Base-by-base conservation (phyloP, 2,113 vertebrate species). In the Aphyosemion australe region DNA sequence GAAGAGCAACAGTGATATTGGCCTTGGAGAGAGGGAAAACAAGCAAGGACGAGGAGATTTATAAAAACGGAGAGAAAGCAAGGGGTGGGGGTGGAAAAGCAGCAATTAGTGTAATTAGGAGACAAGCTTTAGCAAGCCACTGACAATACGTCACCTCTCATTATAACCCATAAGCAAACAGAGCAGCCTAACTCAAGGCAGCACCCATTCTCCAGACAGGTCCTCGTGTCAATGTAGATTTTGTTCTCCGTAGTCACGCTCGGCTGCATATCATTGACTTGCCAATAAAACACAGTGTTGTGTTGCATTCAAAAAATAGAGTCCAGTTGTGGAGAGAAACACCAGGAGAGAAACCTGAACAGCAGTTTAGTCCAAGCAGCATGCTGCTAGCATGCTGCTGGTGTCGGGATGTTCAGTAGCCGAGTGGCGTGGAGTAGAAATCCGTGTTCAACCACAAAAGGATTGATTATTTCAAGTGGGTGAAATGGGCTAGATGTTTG, bases 121-220 rank as follows among this genome's bases (percentile, higher is more conserved):
- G 81, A 85, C 69, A 73, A 64, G 82, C 82, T 89, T 92, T 91
- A 88, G 88, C 82, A 66, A 86, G 85, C 76, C 90, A 87, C 85
- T 91, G 90, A 91, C 91, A 91, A 92, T 91, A 91, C 77, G 90
- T 93, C 92, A 91, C 87, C 84, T 91, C 89, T 92, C 88, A 89
- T 94, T 93, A 92, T 77, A 69, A 82, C 49, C 83, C 80, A 71
- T 89, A 89, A 85, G 87, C 82, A 90, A 91, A 91, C 80, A 76
- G 65, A 55, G 82, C 65, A 71, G 80, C 67, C 82, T 92, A 89
- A 92, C 89, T 86, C 70, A 74, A 90, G 69, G 71, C 83, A 85
- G 76, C 89, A 70, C 78, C 87, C 87, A 84, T 86, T 88, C 79
- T 87, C 84, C 37, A 72, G 78, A 84, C 80, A 68, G 83, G 70